These are phyloP conservation scores for Drosophila aldrichi DNA, from an alignment of 2,888 invertebrate genomes.

Conservation along the genomic window DNA sequence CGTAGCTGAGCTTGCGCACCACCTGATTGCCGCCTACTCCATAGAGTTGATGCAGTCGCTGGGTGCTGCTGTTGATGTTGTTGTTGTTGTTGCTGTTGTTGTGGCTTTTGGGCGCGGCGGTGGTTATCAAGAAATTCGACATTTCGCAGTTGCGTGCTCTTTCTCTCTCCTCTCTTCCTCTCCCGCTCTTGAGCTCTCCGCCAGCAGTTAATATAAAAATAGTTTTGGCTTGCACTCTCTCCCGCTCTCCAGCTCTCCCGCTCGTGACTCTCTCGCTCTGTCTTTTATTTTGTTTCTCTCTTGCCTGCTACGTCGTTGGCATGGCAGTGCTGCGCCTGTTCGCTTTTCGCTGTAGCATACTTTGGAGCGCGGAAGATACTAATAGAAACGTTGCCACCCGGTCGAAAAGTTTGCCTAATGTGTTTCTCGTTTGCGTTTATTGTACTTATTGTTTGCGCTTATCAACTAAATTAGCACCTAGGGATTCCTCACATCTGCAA, in stretches of 20 bases:
- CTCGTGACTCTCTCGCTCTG: neutral
- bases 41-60: constrained; percentile 57
- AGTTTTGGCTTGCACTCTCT: constrained; percentile 25
- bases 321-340: constrained; percentile 37
- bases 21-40: constrained; percentile 58
- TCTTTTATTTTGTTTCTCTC: constrained; percentile 17
- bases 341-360: constrained; percentile 60
- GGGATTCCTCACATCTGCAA: constrained; percentile 85
- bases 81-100: constrained; percentile 34
- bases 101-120: constrained; percentile 50
- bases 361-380: constrained; percentile 52
- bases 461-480: constrained; percentile 85
- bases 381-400: constrained; percentile 58
- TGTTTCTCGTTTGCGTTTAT: constrained; percentile 43
- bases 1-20: constrained; percentile 78
- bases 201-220: constrained; percentile 50
- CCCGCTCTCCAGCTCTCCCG: neutral
- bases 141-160: constrained; percentile 61
- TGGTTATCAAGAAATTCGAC: constrained; percentile 82
- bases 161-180: neutral
- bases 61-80: constrained; percentile 58
- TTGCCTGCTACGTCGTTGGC: constrained; percentile 62
- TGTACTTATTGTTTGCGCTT: constrained; percentile 78
- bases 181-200: neutral
- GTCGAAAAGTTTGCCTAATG: constrained; percentile 35